Conservation (phyloP, 2,888 invertebrate species). For the Escarpia spicata region DNA sequence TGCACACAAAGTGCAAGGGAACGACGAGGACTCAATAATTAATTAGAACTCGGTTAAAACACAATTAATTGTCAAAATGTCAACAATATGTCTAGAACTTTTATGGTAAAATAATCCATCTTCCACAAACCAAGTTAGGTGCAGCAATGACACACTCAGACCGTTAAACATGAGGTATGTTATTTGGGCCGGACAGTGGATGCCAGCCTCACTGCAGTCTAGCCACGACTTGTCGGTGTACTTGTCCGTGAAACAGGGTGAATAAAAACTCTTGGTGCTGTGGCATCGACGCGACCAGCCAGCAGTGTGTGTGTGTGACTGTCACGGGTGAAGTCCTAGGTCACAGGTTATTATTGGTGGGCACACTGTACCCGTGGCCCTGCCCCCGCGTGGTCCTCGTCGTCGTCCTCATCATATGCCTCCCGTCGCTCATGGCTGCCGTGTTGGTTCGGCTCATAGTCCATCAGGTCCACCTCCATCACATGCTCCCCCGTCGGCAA, state of each 20-base stretch:
- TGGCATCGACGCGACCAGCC: not conserved
- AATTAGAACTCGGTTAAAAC: not conserved
- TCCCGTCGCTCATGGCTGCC: constrained; percentile 70
- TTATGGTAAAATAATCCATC: not conserved
- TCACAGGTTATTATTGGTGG: constrained; percentile 72
- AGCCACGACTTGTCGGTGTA: not conserved
- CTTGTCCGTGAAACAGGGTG: not conserved
- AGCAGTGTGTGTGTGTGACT: not conserved
- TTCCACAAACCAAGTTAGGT: not conserved
- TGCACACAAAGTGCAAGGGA: not conserved
- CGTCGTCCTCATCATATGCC: constrained; percentile 74
- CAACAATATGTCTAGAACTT: not conserved
- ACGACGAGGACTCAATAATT: not conserved
- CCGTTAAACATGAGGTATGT: not conserved
- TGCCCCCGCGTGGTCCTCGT: constrained; percentile 75
- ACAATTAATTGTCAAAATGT: not conserved
- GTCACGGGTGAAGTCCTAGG: not conserved
- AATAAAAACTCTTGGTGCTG: not conserved
- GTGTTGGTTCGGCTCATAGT: constrained; percentile 74
- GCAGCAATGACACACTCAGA: not conserved
- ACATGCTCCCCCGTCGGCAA: constrained; percentile 84
- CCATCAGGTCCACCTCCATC: constrained; percentile 85
- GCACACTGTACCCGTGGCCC: constrained; percentile 77
- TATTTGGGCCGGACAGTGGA: not conserved
- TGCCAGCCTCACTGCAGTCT: not conserved